Base-by-base conservation (phyloP, 2,797 vertebrate species). In the Synaphobranchus kaupii region DNA sequence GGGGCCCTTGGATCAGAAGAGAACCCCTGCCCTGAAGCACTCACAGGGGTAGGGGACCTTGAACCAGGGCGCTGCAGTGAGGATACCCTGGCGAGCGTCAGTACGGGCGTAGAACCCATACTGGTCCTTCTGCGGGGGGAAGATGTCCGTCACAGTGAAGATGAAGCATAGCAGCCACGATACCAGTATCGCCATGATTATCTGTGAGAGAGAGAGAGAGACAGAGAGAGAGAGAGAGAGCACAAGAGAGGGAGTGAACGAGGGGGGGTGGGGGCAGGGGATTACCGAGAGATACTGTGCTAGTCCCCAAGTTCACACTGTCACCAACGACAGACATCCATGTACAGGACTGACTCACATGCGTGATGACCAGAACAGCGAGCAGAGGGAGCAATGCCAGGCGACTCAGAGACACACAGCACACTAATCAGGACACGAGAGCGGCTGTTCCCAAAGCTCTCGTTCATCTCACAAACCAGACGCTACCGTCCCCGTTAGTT, bases 141-240 rank as follows among this genome's bases (percentile, higher is more conserved):
- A 99, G 90, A 99, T 98, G 0, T 99, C 96, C 0, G 98, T 99
- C 87, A 99, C 96, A 0, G 98, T 99, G 92, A 99, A 99, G 93
- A 99, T 98, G 94, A 99, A 99, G 92, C 98, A 99, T 9, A 99
- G 92, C 86, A 99, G 94, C 98, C 98, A 99, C 0, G 98, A 98
- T 71, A 99, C 96, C 82, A 99, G 95, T 90, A 99, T 99, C 44
- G 98, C 98, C 95, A 99, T 97, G 89, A 99, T 99, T 86, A 99
- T 99, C 98, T 99, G 82, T n/a, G 66, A 71, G 20, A 31, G 60
- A n/a, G 56, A 5, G 50, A 34, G 56, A 31, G 60, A 10, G 39
- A 20, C 20, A 44, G 52, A 44, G 44, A 63, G 25, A 73, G 15
- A 44, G 54, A 6, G 50, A 22, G 50, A 71, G 9, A 22, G 76